These are phyloP conservation scores for Drosophila kanapiae DNA, from an alignment of 1,140 invertebrate genomes.

Conservation along the genomic window DNA sequence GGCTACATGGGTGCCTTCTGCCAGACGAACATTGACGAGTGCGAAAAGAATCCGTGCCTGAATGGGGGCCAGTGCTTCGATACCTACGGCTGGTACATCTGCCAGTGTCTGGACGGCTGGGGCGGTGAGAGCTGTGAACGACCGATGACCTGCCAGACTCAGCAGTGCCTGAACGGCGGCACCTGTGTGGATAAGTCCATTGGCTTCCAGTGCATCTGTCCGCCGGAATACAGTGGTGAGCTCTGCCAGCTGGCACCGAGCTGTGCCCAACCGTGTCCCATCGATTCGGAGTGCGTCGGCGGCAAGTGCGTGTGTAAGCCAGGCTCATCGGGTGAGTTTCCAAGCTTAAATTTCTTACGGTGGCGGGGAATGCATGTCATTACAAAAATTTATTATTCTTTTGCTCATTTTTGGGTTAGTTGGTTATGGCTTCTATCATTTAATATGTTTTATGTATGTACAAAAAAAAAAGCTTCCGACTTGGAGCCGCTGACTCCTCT, in stretches of 20 bases:
- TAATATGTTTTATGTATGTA: constrained; percentile 6
- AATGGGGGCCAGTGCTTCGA: constrained; percentile 92
- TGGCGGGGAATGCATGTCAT: constrained; percentile 33
- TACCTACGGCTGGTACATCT: constrained; percentile 92
- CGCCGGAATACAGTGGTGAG: constrained; percentile 89
- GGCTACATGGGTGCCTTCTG: constrained; percentile 93
- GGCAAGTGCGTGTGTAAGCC: constrained; percentile 88
- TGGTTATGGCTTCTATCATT: constrained; percentile 9
- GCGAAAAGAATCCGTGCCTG: constrained; percentile 90
- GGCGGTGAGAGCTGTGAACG: constrained; percentile 89
- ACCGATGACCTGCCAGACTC: constrained; percentile 87
- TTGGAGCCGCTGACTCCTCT: constrained; percentile 60
- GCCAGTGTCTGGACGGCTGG: constrained; percentile 93
- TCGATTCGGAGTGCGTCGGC: constrained; percentile 81
- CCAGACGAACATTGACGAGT: constrained; percentile 95
- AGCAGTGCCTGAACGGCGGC: constrained; percentile 88
- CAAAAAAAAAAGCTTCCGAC: constrained; percentile 55
- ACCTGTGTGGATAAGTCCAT: constrained; percentile 88
- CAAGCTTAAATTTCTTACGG: background rate
- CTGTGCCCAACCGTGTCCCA: constrained; percentile 79
- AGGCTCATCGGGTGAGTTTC: constrained; percentile 88
- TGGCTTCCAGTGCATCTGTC: constrained; percentile 90
- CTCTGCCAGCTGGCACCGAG: constrained; percentile 79
- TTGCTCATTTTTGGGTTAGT: constrained; percentile 16
- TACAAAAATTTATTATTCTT: constrained; percentile 15